Percentiles rank a stretch among this genome's conserved stretches.
phyloP scores from a whole-genome alignment of 2,888 invertebrate species.

The Platycheirus albimanus region DNA sequence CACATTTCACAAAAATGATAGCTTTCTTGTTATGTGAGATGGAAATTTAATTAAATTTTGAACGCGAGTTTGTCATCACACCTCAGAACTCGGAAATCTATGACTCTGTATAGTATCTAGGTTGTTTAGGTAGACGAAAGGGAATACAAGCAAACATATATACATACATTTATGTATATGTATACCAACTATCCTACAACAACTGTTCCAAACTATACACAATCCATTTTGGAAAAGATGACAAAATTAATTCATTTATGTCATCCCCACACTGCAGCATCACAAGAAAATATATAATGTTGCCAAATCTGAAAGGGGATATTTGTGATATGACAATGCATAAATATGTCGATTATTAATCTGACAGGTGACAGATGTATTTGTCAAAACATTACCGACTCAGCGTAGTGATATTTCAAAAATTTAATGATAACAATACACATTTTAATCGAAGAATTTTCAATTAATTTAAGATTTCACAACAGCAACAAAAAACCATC shows the following conservation, averaged over 20 bases:
- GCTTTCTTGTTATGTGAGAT: constrained; percentile 37
- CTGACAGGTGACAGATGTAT: constrained; percentile 10
- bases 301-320: background rate
- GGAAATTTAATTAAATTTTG: constrained; percentile 67
- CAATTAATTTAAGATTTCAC: too few relatives aligned
- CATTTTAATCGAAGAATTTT: background rate
- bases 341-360: background rate
- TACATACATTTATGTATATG: too few relatives aligned
- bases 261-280: background rate
- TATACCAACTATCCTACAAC: too few relatives aligned
- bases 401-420: background rate
- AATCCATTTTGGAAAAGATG: background rate
- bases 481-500: too few relatives aligned
- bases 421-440: constrained; percentile 5
- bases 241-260: constrained; percentile 9
- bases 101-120: too few relatives aligned
- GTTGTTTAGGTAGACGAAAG: too few relatives aligned
- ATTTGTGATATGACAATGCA: background rate
- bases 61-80: constrained; percentile 15
- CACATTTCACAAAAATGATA: constrained; percentile 17
- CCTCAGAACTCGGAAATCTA: background rate
- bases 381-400: constrained; percentile 2
- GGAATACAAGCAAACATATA: too few relatives aligned
- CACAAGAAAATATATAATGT: background rate
- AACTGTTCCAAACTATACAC: too few relatives aligned